These are phyloP conservation scores for Shinisaurus crocodilurus DNA, from an alignment of 2,113 vertebrate genomes.

Conservation along the genomic window DNA sequence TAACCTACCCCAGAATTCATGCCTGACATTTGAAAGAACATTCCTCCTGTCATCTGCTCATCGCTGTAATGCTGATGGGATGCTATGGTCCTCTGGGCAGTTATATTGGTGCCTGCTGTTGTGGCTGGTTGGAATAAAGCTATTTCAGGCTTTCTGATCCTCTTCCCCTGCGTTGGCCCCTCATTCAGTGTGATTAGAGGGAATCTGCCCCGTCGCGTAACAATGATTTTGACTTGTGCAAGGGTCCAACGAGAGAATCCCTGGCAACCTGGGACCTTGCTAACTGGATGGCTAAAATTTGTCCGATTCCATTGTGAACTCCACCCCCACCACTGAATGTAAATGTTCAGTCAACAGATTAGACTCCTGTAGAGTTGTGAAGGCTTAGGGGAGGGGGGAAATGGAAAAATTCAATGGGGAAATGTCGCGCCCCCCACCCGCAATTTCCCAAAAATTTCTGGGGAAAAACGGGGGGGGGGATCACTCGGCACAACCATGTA, in stretches of 20 bases:
- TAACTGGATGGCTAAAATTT: neutral
- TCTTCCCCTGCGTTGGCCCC: neutral
- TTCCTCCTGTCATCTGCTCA: neutral
- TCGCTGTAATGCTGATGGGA: neutral
- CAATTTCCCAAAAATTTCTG: too few relatives aligned
- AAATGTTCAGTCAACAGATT: neutral
- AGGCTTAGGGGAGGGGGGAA: too few relatives aligned
- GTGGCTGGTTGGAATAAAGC: too few relatives aligned
- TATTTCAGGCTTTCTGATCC: neutral
- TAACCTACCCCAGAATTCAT: neutral
- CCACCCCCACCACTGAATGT: neutral
- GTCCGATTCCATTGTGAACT: neutral
- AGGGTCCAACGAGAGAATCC: neutral
- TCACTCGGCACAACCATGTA: too few relatives aligned
- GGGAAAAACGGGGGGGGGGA: too few relatives aligned
- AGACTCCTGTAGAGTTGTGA: too few relatives aligned
- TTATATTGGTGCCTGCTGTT: neutral
- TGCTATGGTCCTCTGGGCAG: neutral
- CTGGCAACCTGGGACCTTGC: neutral
- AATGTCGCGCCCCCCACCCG: too few relatives aligned
- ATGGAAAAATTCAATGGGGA: too few relatives aligned
- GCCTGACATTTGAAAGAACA: neutral
- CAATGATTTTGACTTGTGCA: neutral
- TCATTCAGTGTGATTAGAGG: neutral
- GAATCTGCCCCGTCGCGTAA: neutral